Percentiles rank a stretch among this genome's conserved stretches.
phyloP scores from a whole-genome alignment of 53 echinoderm and acorn worm genomes.

The Hippasteria phrygiana region DNA sequence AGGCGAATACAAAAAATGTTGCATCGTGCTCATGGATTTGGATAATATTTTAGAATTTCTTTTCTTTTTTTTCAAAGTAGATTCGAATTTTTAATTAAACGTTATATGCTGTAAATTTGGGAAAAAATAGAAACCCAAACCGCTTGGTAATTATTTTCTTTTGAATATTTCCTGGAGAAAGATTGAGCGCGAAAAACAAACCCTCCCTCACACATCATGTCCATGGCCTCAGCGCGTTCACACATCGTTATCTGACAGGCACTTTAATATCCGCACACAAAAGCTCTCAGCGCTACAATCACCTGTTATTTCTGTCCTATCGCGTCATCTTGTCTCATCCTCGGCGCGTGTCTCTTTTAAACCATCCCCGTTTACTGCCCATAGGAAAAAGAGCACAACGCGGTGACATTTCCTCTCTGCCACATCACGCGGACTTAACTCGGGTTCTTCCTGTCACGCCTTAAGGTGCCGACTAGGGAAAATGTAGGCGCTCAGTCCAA shows the following conservation, averaged over 20 bases:
- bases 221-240: neutral
- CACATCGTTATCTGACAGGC: neutral
- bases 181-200: neutral
- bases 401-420: constrained; percentile 18
- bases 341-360: neutral
- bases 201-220: neutral
- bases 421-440: neutral
- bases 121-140: too few species aligned
- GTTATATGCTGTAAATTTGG: too few species aligned
- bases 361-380: neutral
- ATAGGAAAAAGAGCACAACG: neutral
- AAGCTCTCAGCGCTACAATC: neutral
- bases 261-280: neutral
- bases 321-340: neutral
- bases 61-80: too few species aligned
- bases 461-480: neutral
- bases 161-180: neutral
- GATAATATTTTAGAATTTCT: too few species aligned
- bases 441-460: neutral
- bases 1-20: too few species aligned
- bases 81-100: too few species aligned
- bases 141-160: too few species aligned
- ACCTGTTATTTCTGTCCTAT: constrained; percentile 8
- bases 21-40: too few species aligned
- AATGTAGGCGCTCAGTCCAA: neutral